phyloP scores from a whole-genome alignment of 1,140 invertebrate genomes.

The Coboldia fuscipes region DNA sequence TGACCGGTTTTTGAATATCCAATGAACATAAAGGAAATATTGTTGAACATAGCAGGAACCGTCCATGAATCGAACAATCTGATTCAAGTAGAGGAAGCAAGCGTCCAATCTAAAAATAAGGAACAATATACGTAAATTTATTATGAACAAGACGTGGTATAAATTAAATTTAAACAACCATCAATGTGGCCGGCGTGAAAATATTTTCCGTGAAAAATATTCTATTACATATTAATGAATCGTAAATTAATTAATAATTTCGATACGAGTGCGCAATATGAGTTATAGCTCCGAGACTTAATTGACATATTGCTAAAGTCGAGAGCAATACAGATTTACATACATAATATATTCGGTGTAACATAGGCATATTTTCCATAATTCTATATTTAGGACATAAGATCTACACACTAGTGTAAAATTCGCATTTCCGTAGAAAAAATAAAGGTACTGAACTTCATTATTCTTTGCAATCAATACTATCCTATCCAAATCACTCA shows the following conservation, averaged over 20 bases:
- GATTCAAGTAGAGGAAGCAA: slow-evolving; percentile 30
- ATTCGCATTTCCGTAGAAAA: too few relatives aligned
- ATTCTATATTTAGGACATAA: too few relatives aligned
- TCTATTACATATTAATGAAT: neutral
- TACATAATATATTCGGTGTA: too few relatives aligned
- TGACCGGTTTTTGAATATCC: slow-evolving; percentile 63
- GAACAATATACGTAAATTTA: slow-evolving; percentile 12
- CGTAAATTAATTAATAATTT: neutral
- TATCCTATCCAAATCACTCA: too few relatives aligned
- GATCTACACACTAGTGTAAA: too few relatives aligned
- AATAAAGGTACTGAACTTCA: too few relatives aligned
- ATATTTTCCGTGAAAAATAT: neutral
- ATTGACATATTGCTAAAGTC: too few relatives aligned
- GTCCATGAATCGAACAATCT: slow-evolving; percentile 66
- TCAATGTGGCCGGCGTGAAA: neutral
- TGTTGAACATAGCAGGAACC: slow-evolving; percentile 78
- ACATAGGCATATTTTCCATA: too few relatives aligned
- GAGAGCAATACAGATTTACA: too few relatives aligned
- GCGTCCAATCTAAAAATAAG: slow-evolving; percentile 50
- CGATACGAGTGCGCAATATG: neutral
- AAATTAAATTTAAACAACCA: neutral
- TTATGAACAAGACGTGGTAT: neutral
- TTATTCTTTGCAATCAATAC: too few relatives aligned
- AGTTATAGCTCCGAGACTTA: too few relatives aligned
- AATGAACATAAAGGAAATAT: slow-evolving; percentile 85